These are phyloP conservation scores for Hirtodrosophila confusa DNA, from an alignment of 2,888 invertebrate species.

Conservation along the genomic window DNA sequence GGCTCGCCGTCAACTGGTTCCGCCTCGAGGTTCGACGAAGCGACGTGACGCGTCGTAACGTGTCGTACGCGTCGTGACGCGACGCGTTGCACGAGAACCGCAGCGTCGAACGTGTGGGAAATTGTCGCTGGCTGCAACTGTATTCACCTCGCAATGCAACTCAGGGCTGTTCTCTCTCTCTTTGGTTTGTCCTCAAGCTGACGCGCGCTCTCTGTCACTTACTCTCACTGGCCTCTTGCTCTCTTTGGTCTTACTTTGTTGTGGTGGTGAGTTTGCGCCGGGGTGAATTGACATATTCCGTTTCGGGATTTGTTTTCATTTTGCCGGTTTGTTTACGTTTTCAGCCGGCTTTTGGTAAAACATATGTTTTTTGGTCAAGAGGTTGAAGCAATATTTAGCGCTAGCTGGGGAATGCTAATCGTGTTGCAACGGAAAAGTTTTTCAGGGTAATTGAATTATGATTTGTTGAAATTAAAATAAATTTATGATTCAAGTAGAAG, in stretches of 20 bases:
- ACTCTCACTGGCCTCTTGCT: constrained; percentile 1
- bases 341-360: constrained; percentile 61
- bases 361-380: constrained; percentile 26
- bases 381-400: too few relatives aligned
- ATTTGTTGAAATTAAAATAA: too few relatives aligned
- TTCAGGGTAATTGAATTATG: too few relatives aligned
- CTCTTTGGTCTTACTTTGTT: constrained; percentile 19
- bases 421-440: too few relatives aligned
- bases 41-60: constrained; percentile 3
- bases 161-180: constrained; percentile 31
- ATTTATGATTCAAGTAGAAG: too few relatives aligned
- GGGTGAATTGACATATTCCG: constrained; percentile 28
- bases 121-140: constrained; percentile 38
- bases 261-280: constrained; percentile 70
- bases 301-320: constrained; percentile 52
- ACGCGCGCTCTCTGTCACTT: constrained; percentile 1
- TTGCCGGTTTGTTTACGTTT: constrained; percentile 83
- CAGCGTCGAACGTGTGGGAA: constrained; percentile 36
- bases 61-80: neutral
- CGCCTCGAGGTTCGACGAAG: constrained; percentile 77
- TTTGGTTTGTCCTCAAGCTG: neutral
- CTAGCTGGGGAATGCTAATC: too few relatives aligned
- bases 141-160: constrained; percentile 50
- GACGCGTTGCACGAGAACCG: constrained; percentile 43
- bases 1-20: constrained; percentile 84